These are phyloP conservation scores for Cephus rjabovi DNA, from an alignment of 2,888 invertebrate genomes.

Conservation along the genomic window DNA sequence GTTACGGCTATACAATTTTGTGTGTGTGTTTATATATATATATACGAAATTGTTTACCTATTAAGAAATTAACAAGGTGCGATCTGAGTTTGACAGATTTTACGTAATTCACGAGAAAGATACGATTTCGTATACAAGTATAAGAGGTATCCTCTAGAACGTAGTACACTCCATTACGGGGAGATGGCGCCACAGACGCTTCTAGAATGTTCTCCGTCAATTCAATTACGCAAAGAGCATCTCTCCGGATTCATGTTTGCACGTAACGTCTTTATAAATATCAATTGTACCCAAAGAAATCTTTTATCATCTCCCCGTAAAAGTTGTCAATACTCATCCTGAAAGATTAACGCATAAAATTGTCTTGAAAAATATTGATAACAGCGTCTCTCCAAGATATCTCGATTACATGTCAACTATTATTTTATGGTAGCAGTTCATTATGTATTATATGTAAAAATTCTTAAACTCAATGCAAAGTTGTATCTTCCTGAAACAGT, in stretches of 20 bases:
- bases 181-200: not conserved
- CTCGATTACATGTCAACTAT: not conserved
- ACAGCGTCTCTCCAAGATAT: not conserved
- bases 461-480: not conserved
- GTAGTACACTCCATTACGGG: not conserved
- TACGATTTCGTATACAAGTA: not conserved
- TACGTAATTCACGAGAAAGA: not conserved
- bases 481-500: not conserved
- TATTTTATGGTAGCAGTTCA: not conserved
- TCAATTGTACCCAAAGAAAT: not conserved
- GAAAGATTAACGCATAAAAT: not conserved
- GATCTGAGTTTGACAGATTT: not conserved
- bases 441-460: not conserved
- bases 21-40: too few relatives aligned
- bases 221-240: not conserved
- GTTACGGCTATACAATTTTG: too few relatives aligned
- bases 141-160: not conserved
- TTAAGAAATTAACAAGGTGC: not conserved
- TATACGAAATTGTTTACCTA: too few relatives aligned
- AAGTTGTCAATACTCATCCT: not conserved
- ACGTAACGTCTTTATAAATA: not conserved
- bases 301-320: not conserved
- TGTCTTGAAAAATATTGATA: not conserved
- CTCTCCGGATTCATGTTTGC: not conserved
- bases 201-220: not conserved